A percentile compares a stretch with the other conserved stretches of the same genome.
Evolutionary conservation across 2,888 invertebrate genomes (phyloP).

Genomic region (Orchesellides sinensis): DNA sequence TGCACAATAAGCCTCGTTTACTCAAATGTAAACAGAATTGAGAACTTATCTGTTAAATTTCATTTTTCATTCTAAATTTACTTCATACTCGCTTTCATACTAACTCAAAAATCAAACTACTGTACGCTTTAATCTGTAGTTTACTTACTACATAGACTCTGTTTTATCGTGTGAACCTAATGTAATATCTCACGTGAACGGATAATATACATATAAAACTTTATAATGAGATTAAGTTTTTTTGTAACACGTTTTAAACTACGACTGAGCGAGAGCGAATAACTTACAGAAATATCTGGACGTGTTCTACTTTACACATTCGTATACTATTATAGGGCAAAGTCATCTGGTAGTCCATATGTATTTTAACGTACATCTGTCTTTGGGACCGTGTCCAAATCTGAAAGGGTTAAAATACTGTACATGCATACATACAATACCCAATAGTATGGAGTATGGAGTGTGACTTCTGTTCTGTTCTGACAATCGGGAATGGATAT

Average conservation of each 20-base stretch:
- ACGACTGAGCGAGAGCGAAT: neutral
- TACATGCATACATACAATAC: neutral
- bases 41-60: neutral
- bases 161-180: neutral
- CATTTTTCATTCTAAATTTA: neutral
- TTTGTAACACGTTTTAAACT: neutral
- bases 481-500: neutral
- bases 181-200: no score
- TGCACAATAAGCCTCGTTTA: neutral
- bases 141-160: neutral
- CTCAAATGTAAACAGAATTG: neutral
- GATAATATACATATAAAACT: neutral
- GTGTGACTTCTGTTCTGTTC: neutral
- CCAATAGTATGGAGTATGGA: neutral
- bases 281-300: neutral
- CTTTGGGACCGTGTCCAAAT: conserved; percentile 24
- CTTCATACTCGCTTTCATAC: neutral
- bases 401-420: neutral
- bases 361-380: neutral
- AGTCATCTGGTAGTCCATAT: neutral
- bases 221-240: neutral
- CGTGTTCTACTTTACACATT: neutral
- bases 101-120: neutral
- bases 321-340: no score
- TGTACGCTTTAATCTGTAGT: neutral